phyloP scores from a whole-genome alignment of 2,797 vertebrate genomes.

The Poeciliopsis presidionis region DNA sequence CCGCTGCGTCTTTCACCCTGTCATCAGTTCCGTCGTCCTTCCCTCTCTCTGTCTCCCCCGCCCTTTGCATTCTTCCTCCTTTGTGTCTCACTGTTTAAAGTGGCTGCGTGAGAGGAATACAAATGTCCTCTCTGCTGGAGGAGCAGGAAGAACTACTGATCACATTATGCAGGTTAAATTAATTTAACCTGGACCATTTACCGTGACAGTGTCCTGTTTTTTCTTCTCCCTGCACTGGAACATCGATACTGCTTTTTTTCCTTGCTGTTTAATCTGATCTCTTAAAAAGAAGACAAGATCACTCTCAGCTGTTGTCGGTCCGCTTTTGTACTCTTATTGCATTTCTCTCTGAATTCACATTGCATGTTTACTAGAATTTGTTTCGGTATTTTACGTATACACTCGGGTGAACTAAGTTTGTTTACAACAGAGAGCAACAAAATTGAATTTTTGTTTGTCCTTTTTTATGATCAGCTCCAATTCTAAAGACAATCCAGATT shows the following conservation, averaged over 20 bases:
- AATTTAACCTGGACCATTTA: conserved; percentile 23
- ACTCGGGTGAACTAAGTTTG: not conserved
- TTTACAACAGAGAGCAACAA: not conserved
- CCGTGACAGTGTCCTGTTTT: not conserved
- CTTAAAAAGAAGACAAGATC: not conserved
- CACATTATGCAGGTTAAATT: conserved; percentile 38
- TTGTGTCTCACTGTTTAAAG: conserved; percentile 21
- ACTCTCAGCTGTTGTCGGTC: not conserved
- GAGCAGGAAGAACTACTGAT: conserved; percentile 11
- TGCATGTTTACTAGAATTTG: not conserved
- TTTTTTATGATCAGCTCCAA: not conserved
- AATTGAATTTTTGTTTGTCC: not conserved
- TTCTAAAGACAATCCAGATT: not conserved
- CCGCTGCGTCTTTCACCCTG: conserved; percentile 23
- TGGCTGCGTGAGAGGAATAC: conserved; percentile 17
- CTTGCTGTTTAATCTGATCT: not conserved
- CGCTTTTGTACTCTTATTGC: not conserved
- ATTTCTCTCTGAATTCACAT: not conserved
- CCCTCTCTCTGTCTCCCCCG: not conserved
- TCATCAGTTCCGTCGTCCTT: not conserved
- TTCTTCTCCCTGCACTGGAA: not conserved
- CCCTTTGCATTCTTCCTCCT: conserved; percentile 7
- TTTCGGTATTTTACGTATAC: not conserved
- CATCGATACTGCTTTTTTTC: not conserved
- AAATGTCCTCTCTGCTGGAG: conserved; percentile 6